Evolutionary conservation across 23 tunicate genomes (phyloP), one percentile per base, ranked within the genome.

Genomic region (Styela plicata): DNA sequence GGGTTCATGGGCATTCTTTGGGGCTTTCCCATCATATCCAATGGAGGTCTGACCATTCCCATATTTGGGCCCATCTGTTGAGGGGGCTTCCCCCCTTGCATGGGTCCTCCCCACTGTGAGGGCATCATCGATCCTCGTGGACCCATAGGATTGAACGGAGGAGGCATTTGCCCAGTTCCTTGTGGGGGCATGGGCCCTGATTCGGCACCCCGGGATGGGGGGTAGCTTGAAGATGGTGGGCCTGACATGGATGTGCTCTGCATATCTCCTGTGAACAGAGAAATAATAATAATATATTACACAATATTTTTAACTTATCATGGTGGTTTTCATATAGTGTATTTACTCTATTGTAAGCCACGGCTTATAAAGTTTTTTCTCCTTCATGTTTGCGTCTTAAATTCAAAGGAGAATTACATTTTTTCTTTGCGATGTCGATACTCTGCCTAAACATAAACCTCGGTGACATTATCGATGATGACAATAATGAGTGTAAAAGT

Each of bases 1-100:
- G 80, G 80, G 24, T 26, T 31, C 64, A 52, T 52, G 23, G 30
- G 37, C 80, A 75, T 75, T 36, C 80, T 44, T 18, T 37, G 80
- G 31, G 64, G 63, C 31, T 75, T 75, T n/a, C 80, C 89, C 80
- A 86, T 80, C 84, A 88, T 77, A 65, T 52, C 83, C 80, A 83
- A 29, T 24, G 83, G 84, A 5, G 83, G 86, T 61, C 92, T 65
- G 24, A 88, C 76, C 79, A 88, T 33, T 28, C 89, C 89, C 33
- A 31, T 80, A 34, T 29, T 63, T 5, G 57, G 57, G 2, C 83
- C 80, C 64, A 52, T 75, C 67, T 37, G 65, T 75, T 75, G 80
- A 3, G 64, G 80, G 3, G 63, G 80, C 19, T 71, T 71, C 36
- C 32, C 44, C 30, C 24, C 65, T 27, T 36, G 64, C 80, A 36